phyloP scores from a whole-genome alignment of 2,113 vertebrate genomes.

The Etia nguti region DNA sequence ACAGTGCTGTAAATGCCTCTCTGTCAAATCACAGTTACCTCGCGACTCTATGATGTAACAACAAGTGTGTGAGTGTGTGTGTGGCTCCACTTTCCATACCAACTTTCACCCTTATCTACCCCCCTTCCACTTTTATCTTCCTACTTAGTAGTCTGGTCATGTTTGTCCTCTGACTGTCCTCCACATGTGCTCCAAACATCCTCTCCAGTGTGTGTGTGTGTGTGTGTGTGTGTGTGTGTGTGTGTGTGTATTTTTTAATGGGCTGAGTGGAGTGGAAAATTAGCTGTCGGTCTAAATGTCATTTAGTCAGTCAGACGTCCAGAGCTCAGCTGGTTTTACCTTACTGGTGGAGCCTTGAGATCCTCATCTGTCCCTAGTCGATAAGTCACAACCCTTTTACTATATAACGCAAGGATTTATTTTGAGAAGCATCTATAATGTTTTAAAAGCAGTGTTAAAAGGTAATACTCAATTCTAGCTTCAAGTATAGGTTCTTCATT shows the following conservation, averaged over 20 bases:
- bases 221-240: neutral
- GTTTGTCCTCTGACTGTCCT: constrained; percentile 27
- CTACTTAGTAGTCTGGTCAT: constrained; percentile 4
- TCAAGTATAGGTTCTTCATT: neutral
- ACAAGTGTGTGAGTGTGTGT: neutral
- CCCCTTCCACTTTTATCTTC: neutral
- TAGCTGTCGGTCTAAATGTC: constrained; percentile 13
- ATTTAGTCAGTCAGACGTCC: neutral
- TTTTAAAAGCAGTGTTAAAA: neutral
- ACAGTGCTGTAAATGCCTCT: neutral
- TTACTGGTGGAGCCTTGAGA: neutral
- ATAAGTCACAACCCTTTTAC: neutral
- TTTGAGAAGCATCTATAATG: neutral
- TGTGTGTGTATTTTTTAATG: neutral
- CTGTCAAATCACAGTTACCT: neutral
- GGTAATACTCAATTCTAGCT: neutral
- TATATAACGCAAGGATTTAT: neutral
- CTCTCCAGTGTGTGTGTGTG: neutral
- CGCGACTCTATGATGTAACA: neutral
- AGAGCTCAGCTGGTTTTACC: neutral
- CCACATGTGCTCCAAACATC: neutral
- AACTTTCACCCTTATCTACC: neutral
- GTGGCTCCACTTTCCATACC: neutral
- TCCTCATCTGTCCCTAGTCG: neutral
- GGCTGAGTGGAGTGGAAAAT: constrained; percentile 32